Conservation (phyloP, 2,797 vertebrate species). For the Hyperoplus immaculatus region DNA sequence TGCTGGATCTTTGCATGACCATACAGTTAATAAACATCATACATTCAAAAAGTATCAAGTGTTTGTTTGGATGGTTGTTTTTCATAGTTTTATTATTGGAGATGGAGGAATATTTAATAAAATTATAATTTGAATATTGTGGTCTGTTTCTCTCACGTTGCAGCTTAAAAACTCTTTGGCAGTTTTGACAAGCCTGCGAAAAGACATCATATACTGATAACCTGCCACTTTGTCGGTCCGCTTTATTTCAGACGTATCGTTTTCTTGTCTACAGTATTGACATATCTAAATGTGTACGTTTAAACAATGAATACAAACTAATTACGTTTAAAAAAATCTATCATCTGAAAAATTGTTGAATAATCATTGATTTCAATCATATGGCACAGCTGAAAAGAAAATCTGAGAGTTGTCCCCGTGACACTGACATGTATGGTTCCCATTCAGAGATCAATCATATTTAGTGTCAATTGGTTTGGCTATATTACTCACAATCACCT, state of each 20-base stretch:
- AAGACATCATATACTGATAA: neutral
- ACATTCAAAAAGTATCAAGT: conserved; percentile 89
- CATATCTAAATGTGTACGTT: neutral
- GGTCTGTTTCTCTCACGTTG: conserved; percentile 26
- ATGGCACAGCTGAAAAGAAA: neutral
- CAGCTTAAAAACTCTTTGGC: neutral
- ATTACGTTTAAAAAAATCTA: too few relatives aligned
- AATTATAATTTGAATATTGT: conserved; percentile 89
- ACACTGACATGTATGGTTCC: neutral
- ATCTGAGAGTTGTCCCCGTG: neutral
- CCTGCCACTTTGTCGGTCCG: neutral
- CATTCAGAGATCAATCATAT: neutral
- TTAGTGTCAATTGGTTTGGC: neutral
- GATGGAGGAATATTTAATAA: conserved; percentile 92
- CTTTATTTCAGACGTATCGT: neutral
- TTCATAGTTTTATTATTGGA: conserved; percentile 93
- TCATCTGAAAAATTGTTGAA: neutral
- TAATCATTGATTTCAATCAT: neutral
- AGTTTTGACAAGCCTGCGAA: neutral
- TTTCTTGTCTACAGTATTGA: neutral
- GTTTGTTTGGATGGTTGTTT: conserved; percentile 93
- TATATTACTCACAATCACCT: neutral
- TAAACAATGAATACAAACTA: too few relatives aligned
- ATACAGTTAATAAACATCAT: conserved; percentile 95
- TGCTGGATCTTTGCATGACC: conserved; percentile 98